These are phyloP conservation scores for Oxyruncus cristatus DNA, from an alignment of 2,113 vertebrate species.

Conservation along the genomic window DNA sequence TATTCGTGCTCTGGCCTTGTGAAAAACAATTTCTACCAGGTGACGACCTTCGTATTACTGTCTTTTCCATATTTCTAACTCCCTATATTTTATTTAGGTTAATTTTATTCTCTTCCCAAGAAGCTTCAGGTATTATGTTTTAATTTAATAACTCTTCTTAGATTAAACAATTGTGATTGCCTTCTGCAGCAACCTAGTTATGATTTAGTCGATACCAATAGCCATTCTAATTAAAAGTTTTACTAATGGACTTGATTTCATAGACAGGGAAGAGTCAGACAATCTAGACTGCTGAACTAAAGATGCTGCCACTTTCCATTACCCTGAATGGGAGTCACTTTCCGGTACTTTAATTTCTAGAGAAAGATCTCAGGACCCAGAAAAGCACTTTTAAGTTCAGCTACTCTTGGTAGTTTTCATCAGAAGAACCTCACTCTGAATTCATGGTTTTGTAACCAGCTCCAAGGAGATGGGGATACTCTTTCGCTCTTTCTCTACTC, in stretches of 20 bases:
- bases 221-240: neutral
- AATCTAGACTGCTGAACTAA: neutral
- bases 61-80: neutral
- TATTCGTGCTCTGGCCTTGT: neutral
- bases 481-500: neutral
- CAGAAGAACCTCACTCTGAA: neutral
- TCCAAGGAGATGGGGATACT: neutral
- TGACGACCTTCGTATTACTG: neutral
- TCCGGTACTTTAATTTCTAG: neutral
- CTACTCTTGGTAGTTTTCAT: neutral
- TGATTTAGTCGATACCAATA: neutral
- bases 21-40: neutral
- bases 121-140: neutral
- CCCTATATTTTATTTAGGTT: neutral
- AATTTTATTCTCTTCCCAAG: neutral
- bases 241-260: neutral
- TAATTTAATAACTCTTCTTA: neutral
- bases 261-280: neutral
- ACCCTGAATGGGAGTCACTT: neutral
- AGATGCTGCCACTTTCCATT: neutral
- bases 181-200: neutral
- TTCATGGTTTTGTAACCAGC: neutral
- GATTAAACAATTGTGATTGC: neutral
- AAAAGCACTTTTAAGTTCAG: neutral
- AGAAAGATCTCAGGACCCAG: neutral